Percentiles rank a stretch among this genome's conserved stretches.
Conservation (phyloP, 2,797 vertebrate species). For the Parotocinclus haroldoi region DNA sequence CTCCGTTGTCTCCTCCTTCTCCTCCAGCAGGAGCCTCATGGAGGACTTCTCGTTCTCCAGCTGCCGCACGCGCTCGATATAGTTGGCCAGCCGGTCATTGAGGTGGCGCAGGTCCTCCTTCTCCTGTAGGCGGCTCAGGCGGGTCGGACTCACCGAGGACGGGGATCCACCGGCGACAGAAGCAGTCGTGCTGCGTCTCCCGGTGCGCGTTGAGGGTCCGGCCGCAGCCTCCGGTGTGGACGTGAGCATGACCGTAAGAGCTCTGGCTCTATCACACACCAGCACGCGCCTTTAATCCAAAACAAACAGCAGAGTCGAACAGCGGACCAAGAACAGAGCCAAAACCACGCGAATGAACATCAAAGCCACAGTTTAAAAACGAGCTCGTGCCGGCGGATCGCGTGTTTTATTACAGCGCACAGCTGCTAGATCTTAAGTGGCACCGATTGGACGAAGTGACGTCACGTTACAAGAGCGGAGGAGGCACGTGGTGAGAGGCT, state of each 20-base stretch:
- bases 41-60: constrained; percentile 69
- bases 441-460: constrained; percentile 45
- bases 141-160: constrained; percentile 57
- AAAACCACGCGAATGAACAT: not conserved
- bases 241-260: constrained; percentile 57
- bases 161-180: constrained; percentile 34
- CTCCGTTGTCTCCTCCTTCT: constrained; percentile 57
- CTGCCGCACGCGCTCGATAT: constrained; percentile 72
- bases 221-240: constrained; percentile 59
- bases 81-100: constrained; percentile 79
- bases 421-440: constrained; percentile 19
- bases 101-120: constrained; percentile 74
- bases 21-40: constrained; percentile 64
- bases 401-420: constrained; percentile 4
- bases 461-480: constrained; percentile 49
- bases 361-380: not conserved
- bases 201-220: constrained; percentile 53
- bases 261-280: not conserved
- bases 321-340: not conserved
- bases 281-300: not conserved
- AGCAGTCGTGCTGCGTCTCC: constrained; percentile 25
- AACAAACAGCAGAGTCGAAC: not conserved
- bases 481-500: not conserved
- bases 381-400: not conserved
- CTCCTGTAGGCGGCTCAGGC: constrained; percentile 69